Base-by-base conservation (phyloP, 53 echinoderm and acorn worm genomes). In the Actinopyga echinites region DNA sequence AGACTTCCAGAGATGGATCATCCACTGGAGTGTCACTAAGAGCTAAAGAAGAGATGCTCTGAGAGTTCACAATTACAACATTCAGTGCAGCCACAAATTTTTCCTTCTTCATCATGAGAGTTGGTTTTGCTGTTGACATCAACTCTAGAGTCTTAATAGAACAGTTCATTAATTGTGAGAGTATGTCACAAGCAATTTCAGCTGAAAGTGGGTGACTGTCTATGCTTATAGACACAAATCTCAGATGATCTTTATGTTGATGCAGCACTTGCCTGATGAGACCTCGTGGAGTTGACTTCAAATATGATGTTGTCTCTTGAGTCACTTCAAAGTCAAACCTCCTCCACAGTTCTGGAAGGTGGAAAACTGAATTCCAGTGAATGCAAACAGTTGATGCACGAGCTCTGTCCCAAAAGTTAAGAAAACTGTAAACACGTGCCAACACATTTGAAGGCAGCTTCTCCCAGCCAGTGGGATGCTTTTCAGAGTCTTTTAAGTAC, bases 271-370 rank as follows among this genome's bases (percentile, higher is more conserved):
- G 83, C 62, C 84, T 89, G 43, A 93, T 85, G 62, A 95, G 82
- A n/a, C 82, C 79, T 11, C 56, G 57, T 36, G 95, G 93, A 1
- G 95, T 95, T 1, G 89, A 91, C 68, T 88, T 95, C 87, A 89
- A 75, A 64, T 85, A 86, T 24, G 93, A 87, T 20, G 95, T 86
- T 1, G 89, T 83, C 62, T 77, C 79, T 71, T 91, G 88, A 29
- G 80, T 83, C 60, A 95, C 86, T 64, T 95, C 91, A 85, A 95
- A 95, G 28, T 91, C 91, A 84, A 95, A 95, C 42, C 82, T 59
- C 32, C 84, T 86, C 95, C 95, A 95, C 22, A 95, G 83, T 29
- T 89, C 95, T 40, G 95, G 93, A 68, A 90, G 49, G 84, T 93
- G 87, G 65, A 82, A 91, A 38, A 87, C 79, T 12, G 82, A 43